These are phyloP conservation scores for Drosophila histrio DNA, from an alignment of 2,888 invertebrate genomes.

Conservation along the genomic window DNA sequence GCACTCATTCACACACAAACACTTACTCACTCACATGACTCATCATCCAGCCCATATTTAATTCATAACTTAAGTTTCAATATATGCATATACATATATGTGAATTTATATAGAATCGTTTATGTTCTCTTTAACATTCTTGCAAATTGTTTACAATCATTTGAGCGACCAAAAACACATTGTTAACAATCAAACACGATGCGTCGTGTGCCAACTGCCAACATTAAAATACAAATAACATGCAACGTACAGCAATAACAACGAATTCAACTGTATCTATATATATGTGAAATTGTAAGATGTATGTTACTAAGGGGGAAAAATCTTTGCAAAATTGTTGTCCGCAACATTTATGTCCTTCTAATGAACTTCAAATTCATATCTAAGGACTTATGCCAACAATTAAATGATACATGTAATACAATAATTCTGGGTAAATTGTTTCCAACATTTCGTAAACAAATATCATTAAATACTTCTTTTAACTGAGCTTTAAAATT, in stretches of 20 bases:
- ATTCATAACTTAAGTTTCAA: background rate
- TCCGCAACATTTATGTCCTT: too few species aligned
- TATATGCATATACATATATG: background rate
- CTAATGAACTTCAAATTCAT: too few species aligned
- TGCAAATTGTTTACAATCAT: background rate
- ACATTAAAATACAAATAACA: slow-evolving; percentile 28
- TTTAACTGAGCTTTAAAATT: too few species aligned
- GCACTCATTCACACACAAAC: background rate
- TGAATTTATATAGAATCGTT: background rate
- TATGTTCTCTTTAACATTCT: background rate
- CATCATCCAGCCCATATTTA: background rate
- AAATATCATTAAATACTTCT: too few species aligned
- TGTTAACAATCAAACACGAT: slow-evolving; percentile 22
- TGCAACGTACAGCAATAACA: slow-evolving; percentile 5
- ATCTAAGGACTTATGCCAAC: too few species aligned
- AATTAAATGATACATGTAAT: too few species aligned
- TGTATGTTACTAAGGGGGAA: too few species aligned
- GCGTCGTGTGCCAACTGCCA: slow-evolving; percentile 27
- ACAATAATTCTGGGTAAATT: too few species aligned
- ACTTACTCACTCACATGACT: slow-evolving; percentile 10
- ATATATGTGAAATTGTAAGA: background rate
- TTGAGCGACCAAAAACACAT: background rate
- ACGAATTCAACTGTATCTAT: background rate
- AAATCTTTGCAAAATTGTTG: too few species aligned
- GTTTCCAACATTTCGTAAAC: too few species aligned